Evolutionary conservation across 2,888 invertebrate genomes (phyloP).

Genomic region (Diachrysia chrysitis): DNA sequence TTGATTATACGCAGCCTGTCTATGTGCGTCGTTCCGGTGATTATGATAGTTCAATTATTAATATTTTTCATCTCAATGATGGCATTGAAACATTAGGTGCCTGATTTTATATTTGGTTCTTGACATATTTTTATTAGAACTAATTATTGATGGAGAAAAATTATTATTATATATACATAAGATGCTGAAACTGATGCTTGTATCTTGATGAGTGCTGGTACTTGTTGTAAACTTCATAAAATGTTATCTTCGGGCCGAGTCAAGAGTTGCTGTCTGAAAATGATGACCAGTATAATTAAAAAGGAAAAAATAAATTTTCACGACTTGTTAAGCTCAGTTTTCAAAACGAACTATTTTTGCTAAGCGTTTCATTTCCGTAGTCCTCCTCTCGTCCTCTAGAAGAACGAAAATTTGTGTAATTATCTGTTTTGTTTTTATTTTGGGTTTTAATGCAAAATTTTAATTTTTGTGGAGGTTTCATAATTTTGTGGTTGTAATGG

Average conservation of each 20-base stretch:
- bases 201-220: no score
- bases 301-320: neutral
- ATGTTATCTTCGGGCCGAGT: neutral
- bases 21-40: constrained; percentile 63
- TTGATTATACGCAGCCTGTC: constrained; percentile 67
- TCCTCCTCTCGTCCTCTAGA: no score
- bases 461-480: neutral
- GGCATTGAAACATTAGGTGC: neutral
- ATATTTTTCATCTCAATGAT: constrained; percentile 16
- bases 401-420: constrained; percentile 1
- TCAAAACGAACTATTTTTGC: neutral
- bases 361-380: neutral
- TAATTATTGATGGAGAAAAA: no score
- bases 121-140: no score
- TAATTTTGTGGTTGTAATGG: no score
- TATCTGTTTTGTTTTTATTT: neutral
- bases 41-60: constrained; percentile 64
- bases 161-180: no score
- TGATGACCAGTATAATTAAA: neutral
- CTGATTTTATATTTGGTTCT: no score
- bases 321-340: neutral
- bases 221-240: no score
- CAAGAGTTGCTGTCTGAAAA: neutral
- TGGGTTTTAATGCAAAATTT: neutral
- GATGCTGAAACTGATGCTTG: no score